These are phyloP conservation scores for Pandemis heparana DNA, from an alignment of 2,888 invertebrate genomes.

Conservation along the genomic window DNA sequence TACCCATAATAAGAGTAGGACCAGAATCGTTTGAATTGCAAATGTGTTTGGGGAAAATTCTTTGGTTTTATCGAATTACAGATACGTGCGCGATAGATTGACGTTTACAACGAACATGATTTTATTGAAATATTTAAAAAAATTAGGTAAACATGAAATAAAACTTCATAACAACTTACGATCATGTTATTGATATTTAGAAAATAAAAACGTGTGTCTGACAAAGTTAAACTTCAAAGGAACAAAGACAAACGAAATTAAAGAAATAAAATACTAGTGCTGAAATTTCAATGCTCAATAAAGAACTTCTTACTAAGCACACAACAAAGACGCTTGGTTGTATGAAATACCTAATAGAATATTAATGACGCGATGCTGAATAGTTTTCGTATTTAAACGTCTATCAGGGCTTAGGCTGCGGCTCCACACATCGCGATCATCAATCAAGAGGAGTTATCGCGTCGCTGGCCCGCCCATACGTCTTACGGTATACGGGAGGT, in stretches of 20 bases:
- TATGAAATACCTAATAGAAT: constrained; percentile 34
- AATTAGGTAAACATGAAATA: neutral
- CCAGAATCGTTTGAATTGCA: constrained; percentile 30
- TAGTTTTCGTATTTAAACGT: constrained; percentile 51
- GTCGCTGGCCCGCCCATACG: constrained; percentile 56
- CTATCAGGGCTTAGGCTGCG: constrained; percentile 49
- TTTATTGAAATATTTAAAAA: neutral
- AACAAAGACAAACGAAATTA: no score
- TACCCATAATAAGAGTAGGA: constrained; percentile 46
- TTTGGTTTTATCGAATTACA: constrained; percentile 10
- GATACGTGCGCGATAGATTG: constrained; percentile 3
- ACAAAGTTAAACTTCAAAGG: no score
- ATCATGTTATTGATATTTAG: no score
- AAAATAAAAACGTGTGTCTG: no score
- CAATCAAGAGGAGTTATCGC: constrained; percentile 72
- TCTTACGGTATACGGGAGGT: constrained; percentile 47
- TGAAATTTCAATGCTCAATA: neutral
- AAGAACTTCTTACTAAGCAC: neutral
- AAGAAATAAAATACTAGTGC: neutral
- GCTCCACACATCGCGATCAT: constrained; percentile 47
- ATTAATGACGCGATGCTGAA: constrained; percentile 38
- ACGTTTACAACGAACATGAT: neutral
- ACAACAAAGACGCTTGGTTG: constrained; percentile 4
- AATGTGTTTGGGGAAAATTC: constrained; percentile 13
- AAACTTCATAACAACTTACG: no score